Conservation (phyloP, 2,888 invertebrate genomes). For the Diachrysia chrysitis region DNA sequence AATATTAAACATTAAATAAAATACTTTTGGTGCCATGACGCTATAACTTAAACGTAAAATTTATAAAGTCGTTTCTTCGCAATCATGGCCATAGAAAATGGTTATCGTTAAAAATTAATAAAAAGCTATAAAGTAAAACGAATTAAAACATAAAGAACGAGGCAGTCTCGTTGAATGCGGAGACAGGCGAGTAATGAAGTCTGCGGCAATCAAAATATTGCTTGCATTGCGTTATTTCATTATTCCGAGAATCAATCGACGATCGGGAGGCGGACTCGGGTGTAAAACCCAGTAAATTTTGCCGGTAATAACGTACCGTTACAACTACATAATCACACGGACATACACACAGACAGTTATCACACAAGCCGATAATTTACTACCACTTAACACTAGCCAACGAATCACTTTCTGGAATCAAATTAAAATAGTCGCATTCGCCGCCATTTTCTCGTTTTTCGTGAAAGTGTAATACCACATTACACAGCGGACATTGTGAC, state of each 20-base stretch:
- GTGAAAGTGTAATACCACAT: slow-evolving; percentile 63
- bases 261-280: slow-evolving; percentile 68
- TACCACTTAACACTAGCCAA: slow-evolving; percentile 74
- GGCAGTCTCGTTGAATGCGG: slow-evolving; percentile 35
- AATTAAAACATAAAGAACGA: slow-evolving; percentile 50
- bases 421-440: slow-evolving; percentile 61
- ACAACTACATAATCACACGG: slow-evolving; percentile 70
- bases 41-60: background rate
- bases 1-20: too few relatives aligned
- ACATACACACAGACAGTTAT: slow-evolving; percentile 50
- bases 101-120: slow-evolving; percentile 51
- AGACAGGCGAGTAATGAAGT: slow-evolving; percentile 57
- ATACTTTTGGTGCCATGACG: background rate
- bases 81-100: slow-evolving; percentile 38
- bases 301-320: slow-evolving; percentile 74
- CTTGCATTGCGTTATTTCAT: slow-evolving; percentile 70
- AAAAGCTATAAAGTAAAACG: slow-evolving; percentile 43
- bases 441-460: slow-evolving; percentile 53
- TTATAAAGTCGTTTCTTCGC: slow-evolving; percentile 25
- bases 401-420: slow-evolving; percentile 47
- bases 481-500: slow-evolving; percentile 56
- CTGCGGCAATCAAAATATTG: slow-evolving; percentile 69
- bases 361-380: slow-evolving; percentile 68
- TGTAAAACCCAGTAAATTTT: slow-evolving; percentile 71
- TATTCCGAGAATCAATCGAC: slow-evolving; percentile 80